phyloP scores from a whole-genome alignment of 64 coral and sea anemone species.

The Cladopsammia gracilis region DNA sequence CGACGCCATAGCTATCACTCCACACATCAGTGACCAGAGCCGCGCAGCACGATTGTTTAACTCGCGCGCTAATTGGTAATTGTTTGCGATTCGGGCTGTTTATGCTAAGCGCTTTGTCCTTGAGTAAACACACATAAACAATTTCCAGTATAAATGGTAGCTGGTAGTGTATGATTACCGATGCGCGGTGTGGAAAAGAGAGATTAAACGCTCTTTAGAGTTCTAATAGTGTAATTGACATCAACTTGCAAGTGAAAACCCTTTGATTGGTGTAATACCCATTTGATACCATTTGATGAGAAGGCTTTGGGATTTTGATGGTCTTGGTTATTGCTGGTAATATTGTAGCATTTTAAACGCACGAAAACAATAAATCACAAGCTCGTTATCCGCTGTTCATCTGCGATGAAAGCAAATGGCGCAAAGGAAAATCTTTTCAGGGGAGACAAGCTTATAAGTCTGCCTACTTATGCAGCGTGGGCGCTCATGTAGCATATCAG shows the following conservation, averaged over 20 bases:
- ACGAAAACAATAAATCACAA: conserved; percentile 11
- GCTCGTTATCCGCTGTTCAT: conserved; percentile 9
- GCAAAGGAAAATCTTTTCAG: neutral
- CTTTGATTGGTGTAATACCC: neutral
- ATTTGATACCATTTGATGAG: neutral
- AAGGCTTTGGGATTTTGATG: neutral
- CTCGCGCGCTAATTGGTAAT: conserved; percentile 64
- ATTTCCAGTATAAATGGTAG: neutral
- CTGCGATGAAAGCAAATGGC: conserved; percentile 30
- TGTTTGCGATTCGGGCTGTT: conserved; percentile 71
- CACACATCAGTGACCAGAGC: conserved; percentile 60
- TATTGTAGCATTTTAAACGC: neutral
- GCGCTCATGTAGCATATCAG: too few relatives aligned
- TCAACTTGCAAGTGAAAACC: too few relatives aligned
- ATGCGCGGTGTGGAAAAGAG: conserved; percentile 22
- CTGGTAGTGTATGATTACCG: conserved; percentile 49
- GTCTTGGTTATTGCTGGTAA: neutral
- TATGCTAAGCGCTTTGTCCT: conserved; percentile 63
- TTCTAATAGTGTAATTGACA: conserved; percentile 5
- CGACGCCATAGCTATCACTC: conserved; percentile 70
- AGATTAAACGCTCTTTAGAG: conserved; percentile 65
- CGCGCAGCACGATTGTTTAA: conserved; percentile 45
- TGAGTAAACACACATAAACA: conserved; percentile 16
- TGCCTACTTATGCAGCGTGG: too few relatives aligned
- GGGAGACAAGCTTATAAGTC: neutral